Percentiles rank a stretch among this genome's conserved stretches.
Evolutionary conservation across 2,888 invertebrate species (phyloP).

Genomic region (Mylabris sibirica): DNA sequence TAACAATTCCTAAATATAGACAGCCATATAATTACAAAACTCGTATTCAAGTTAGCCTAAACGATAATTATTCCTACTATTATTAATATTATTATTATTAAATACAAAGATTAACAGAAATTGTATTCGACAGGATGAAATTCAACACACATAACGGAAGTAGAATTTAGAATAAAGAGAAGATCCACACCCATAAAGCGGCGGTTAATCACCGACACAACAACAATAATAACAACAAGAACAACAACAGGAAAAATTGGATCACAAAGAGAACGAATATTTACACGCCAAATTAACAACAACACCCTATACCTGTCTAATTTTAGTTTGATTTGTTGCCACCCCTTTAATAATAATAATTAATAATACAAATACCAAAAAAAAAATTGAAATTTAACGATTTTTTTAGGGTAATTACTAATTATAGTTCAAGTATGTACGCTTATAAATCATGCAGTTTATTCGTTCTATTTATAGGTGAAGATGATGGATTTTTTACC

Average conservation of each 20-base stretch:
- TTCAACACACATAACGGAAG: background rate
- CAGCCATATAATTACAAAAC: background rate
- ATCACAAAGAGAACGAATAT: constrained; percentile 1
- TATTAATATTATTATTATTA: too few species aligned
- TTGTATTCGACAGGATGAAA: background rate
- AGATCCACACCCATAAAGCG: background rate
- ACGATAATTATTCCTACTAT: background rate
- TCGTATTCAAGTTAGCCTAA: background rate
- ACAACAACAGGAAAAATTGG: background rate
- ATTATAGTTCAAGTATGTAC: background rate
- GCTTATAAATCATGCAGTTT: background rate
- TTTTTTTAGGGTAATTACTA: background rate
- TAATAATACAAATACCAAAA: too few species aligned
- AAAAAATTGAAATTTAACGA: background rate
- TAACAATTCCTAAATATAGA: background rate
- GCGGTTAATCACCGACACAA: background rate
- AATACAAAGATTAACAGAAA: background rate
- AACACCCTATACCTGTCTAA: background rate
- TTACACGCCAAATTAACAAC: background rate
- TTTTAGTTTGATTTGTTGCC: constrained; percentile 5
- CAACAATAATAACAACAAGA: background rate
- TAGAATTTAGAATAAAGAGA: background rate
- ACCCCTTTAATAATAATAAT: background rate
- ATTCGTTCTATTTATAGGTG: background rate
- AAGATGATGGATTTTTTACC: background rate